Conservation (phyloP, 1,140 invertebrate genomes). For the Latrodectus geometricus region DNA sequence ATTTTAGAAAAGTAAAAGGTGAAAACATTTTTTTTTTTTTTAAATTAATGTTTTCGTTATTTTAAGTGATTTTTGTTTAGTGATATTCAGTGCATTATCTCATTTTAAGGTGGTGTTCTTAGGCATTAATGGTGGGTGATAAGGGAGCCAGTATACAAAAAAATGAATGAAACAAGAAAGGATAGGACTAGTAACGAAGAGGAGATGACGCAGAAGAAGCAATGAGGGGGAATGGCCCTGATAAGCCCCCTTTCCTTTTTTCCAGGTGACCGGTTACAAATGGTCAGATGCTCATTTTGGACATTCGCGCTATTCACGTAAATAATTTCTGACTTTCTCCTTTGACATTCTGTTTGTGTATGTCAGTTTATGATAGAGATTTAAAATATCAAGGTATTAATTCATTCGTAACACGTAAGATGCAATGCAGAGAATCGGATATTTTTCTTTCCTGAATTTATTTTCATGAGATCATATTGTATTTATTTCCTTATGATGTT, state of each 20-base stretch:
- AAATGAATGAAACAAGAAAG: background rate
- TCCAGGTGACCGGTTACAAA: constrained; percentile 55
- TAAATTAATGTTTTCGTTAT: too few relatives aligned
- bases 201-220: constrained; percentile 46
- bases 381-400: background rate
- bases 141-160: background rate
- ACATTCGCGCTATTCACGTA: constrained; percentile 34
- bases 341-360: background rate
- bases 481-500: too few relatives aligned
- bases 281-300: constrained; percentile 35
- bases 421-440: too few relatives aligned
- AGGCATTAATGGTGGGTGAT: too few relatives aligned
- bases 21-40: too few relatives aligned
- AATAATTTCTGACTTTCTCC: constrained; percentile 41
- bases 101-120: too few relatives aligned
- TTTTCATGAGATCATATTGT: too few relatives aligned
- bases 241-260: constrained; percentile 41
- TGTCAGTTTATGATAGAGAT: background rate
- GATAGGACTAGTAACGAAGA: constrained; percentile 4
- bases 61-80: too few relatives aligned
- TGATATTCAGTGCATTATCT: too few relatives aligned
- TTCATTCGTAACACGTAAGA: background rate
- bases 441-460: too few relatives aligned
- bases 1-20: too few relatives aligned
- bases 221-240: constrained; percentile 45